phyloP scores from a whole-genome alignment of 2,888 invertebrate species.

The Drosophila siamana region DNA sequence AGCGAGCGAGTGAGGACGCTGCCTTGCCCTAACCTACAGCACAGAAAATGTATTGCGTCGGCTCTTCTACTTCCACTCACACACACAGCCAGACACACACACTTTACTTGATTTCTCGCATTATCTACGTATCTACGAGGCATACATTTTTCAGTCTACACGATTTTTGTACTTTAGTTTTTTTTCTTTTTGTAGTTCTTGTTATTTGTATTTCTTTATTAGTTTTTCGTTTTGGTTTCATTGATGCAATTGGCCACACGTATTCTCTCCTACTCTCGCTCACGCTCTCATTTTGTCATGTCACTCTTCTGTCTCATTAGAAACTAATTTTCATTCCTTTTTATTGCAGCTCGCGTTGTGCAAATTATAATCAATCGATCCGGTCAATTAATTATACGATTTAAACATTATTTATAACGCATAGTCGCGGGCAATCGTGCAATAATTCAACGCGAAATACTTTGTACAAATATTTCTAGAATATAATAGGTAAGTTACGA shows the following conservation, averaged over 20 bases:
- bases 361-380: constrained; percentile 40
- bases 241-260: constrained; percentile 50
- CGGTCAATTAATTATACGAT: constrained; percentile 39
- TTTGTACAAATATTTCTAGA: background rate
- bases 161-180: constrained; percentile 7
- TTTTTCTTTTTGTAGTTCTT: constrained; percentile 30
- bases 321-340: constrained; percentile 23
- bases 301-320: constrained; percentile 9
- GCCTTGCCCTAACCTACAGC: constrained; percentile 75
- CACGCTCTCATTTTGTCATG: background rate
- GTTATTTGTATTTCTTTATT: constrained; percentile 47
- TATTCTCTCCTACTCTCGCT: background rate
- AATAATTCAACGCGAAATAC: constrained; percentile 27
- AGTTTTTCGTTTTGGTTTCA: constrained; percentile 54
- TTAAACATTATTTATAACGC: constrained; percentile 23
- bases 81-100: constrained; percentile 1
- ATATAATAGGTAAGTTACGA: constrained; percentile 27
- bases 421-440: constrained; percentile 24
- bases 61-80: constrained; percentile 50
- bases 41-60: constrained; percentile 76
- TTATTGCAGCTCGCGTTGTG: constrained; percentile 36
- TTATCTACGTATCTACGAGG: constrained; percentile 41
- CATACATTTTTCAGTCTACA: constrained; percentile 48
- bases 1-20: constrained; percentile 39
- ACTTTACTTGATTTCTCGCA: constrained; percentile 42